A percentile compares a stretch with the other conserved stretches of the same genome.
Conservation (phyloP, 2,113 vertebrate genomes). For the Indicator indicator region DNA sequence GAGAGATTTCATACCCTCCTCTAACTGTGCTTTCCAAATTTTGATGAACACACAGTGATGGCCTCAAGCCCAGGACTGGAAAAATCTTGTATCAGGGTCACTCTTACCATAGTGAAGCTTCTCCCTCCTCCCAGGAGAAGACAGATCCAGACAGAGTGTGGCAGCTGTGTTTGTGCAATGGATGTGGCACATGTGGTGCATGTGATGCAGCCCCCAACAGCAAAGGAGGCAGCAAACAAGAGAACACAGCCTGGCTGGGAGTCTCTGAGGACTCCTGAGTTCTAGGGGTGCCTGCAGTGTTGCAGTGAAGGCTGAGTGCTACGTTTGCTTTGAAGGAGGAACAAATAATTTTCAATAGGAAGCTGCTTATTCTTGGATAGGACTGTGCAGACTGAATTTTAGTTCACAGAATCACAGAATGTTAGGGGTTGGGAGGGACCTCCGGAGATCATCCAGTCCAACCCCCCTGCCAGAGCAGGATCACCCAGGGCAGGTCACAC, state of each 20-base stretch:
- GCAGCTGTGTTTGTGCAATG: neutral
- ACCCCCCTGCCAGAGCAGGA: too few species aligned
- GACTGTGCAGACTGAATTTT: neutral
- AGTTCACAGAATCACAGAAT: neutral
- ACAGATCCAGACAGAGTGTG: neutral
- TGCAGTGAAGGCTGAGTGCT: neutral
- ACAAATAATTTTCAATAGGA: neutral
- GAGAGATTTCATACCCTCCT: neutral
- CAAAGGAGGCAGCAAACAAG: neutral
- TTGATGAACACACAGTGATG: neutral
- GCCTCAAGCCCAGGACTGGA: neutral
- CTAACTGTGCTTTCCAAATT: neutral
- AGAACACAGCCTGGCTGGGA: neutral
- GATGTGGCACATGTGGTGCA: neutral
- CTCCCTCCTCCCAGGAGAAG: neutral
- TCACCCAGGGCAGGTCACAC: too few species aligned
- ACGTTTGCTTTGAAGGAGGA: neutral
- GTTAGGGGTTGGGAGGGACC: too few species aligned
- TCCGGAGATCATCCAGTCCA: too few species aligned
- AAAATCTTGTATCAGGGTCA: neutral
- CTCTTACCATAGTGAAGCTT: neutral
- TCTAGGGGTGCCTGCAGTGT: neutral
- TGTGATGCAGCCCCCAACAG: neutral
- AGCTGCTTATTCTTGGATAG: neutral
- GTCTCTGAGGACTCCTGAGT: neutral